phyloP scores from a whole-genome alignment of 1,140 invertebrate genomes.

The Akabosia matsudoensis region DNA sequence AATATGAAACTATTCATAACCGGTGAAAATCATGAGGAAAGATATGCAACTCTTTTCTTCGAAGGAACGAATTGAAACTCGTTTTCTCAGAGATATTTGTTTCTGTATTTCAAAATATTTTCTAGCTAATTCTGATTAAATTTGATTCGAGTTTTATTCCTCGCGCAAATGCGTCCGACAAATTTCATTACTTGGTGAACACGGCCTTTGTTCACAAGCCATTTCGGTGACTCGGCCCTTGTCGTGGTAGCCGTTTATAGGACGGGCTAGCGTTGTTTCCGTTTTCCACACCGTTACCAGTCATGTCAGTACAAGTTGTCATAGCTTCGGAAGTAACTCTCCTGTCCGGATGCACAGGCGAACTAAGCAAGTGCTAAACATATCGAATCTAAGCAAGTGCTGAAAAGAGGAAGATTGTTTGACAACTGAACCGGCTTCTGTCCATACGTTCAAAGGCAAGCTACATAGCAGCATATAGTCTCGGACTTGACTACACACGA shows the following conservation, averaged over 20 bases:
- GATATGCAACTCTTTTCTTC: not conserved
- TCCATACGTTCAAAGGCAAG: too few relatives aligned
- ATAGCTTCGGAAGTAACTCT: too few relatives aligned
- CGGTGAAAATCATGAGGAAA: not conserved
- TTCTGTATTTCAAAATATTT: not conserved
- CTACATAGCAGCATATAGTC: too few relatives aligned
- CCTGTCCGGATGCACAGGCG: too few relatives aligned
- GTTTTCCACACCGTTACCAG: too few relatives aligned
- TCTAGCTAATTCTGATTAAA: not conserved
- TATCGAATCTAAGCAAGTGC: too few relatives aligned
- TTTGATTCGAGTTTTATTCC: slow-evolving; percentile 31
- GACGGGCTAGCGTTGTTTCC: too few relatives aligned
- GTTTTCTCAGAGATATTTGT: not conserved
- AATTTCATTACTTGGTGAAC: slow-evolving; percentile 54
- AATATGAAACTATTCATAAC: not conserved
- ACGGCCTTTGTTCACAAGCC: slow-evolving; percentile 55
- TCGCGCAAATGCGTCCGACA: slow-evolving; percentile 42
- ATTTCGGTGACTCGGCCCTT: slow-evolving; percentile 59
- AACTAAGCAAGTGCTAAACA: too few relatives aligned
- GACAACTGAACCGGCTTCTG: too few relatives aligned
- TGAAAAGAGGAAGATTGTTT: too few relatives aligned
- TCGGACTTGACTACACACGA: too few relatives aligned
- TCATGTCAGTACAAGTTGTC: too few relatives aligned
- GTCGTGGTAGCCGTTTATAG: slow-evolving; percentile 73
- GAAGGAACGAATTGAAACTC: not conserved